A percentile compares a stretch with the other conserved stretches of the same genome.
Evolutionary conservation across 2,113 vertebrate genomes (phyloP).

Genomic region (Plotosus lineatus): DNA sequence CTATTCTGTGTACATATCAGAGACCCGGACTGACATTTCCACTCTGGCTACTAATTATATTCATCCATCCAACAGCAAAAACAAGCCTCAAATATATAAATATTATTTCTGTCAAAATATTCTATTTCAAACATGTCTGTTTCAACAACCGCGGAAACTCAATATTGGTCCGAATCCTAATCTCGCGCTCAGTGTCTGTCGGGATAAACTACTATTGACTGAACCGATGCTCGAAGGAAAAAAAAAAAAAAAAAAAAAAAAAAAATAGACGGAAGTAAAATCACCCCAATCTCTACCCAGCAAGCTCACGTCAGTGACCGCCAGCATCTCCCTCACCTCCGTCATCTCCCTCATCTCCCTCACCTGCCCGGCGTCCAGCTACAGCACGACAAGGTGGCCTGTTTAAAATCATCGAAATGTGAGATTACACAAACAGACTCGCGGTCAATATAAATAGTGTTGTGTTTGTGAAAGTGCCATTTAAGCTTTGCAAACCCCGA

Average conservation of each 20-base stretch:
- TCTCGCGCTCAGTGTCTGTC: not conserved
- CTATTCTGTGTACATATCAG: not conserved
- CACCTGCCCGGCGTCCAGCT: constrained; percentile 51
- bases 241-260: not conserved
- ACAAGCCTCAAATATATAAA: constrained; percentile 16
- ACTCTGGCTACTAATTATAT: not conserved
- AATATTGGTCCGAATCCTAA: constrained; percentile 29
- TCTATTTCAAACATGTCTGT: constrained; percentile 10
- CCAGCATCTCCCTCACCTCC: constrained; percentile 53
- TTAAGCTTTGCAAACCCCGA: constrained; percentile 28
- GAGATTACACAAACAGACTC: constrained; percentile 63
- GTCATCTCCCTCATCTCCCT: constrained; percentile 51
- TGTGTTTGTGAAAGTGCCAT: constrained; percentile 11
- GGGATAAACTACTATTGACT: constrained; percentile 25
- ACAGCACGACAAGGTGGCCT: constrained; percentile 60
- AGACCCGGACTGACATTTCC: not conserved
- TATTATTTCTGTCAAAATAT: constrained; percentile 29
- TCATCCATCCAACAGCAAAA: constrained; percentile 15
- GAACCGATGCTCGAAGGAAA: not conserved
- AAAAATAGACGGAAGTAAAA: not conserved
- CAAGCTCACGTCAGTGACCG: constrained; percentile 15
- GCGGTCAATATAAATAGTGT: constrained; percentile 36
- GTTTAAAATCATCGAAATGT: constrained; percentile 60
- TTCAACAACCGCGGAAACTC: constrained; percentile 14
- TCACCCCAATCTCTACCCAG: constrained; percentile 7